Conservation (phyloP, 2,888 invertebrate species). For the Epinotia demarniana region DNA sequence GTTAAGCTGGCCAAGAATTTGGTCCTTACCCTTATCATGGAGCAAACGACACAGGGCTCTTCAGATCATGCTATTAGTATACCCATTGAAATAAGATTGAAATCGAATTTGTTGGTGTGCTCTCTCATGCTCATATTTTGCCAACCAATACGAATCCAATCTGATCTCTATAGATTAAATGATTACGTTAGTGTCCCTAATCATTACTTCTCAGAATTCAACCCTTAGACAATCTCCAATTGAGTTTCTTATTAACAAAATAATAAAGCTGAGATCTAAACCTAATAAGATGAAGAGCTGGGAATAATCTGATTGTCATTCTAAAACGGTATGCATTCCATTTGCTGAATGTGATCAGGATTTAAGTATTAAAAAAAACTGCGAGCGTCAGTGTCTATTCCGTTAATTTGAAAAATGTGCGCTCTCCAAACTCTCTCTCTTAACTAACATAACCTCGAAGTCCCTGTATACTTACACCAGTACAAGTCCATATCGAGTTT, state of each 20-base stretch:
- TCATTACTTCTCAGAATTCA: neutral
- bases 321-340: neutral
- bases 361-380: neutral
- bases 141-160: neutral
- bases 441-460: neutral
- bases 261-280: constrained; percentile 1
- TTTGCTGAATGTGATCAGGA: neutral
- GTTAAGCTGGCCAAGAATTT: too few relatives aligned
- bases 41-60: neutral
- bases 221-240: neutral
- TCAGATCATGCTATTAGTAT: too few relatives aligned
- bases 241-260: neutral
- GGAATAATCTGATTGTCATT: neutral
- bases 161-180: neutral
- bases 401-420: neutral
- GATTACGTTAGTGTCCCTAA: neutral
- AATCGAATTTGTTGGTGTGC: neutral
- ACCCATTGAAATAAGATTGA: too few relatives aligned
- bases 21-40: neutral
- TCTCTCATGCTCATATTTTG: neutral
- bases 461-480: too few relatives aligned
- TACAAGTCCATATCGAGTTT: too few relatives aligned
- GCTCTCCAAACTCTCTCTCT: neutral
- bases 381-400: neutral
- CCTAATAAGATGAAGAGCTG: neutral